These are phyloP conservation scores for Callipepla californica DNA, from an alignment of 2,113 vertebrate species.

Conservation along the genomic window DNA sequence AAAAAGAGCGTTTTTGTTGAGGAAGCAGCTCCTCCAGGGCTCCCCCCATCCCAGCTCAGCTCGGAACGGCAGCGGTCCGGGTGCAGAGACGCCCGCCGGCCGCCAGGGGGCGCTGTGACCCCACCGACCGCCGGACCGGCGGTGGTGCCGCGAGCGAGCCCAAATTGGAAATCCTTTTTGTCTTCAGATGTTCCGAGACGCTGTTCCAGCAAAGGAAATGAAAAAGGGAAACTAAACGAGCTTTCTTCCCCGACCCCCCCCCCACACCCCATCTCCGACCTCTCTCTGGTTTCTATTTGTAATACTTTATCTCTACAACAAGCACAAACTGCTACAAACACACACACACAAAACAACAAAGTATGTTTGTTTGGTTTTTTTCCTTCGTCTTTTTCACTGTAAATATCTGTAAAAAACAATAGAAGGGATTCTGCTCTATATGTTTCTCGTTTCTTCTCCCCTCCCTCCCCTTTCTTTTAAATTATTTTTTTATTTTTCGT, in stretches of 20 bases:
- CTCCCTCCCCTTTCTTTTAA: no score
- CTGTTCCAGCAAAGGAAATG: conserved; percentile 68
- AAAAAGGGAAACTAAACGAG: conserved; percentile 56
- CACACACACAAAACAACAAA: neutral
- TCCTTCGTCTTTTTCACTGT: conserved; percentile 12
- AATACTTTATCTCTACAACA: conserved; percentile 62
- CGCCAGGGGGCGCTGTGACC: conserved; percentile 76
- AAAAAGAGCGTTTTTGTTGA: neutral
- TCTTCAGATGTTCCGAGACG: conserved; percentile 58
- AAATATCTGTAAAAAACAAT: conserved; percentile 24
- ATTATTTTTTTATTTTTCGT: neutral
- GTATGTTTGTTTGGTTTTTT: neutral
- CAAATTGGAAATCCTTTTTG: conserved; percentile 3
- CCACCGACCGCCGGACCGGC: neutral
- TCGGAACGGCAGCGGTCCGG: neutral
- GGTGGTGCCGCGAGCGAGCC: neutral
- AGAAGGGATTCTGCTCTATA: neutral
- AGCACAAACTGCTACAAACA: conserved; percentile 51
- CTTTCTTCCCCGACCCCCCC: neutral
- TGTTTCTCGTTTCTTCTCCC: neutral
- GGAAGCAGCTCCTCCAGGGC: conserved; percentile 78
- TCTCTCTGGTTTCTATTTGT: conserved; percentile 42
- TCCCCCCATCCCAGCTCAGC: conserved; percentile 61
- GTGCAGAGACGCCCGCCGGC: no score
- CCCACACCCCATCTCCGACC: accelerated